phyloP scores from a whole-genome alignment of 2,113 vertebrate species.

The Neomonachus schauinslandi region DNA sequence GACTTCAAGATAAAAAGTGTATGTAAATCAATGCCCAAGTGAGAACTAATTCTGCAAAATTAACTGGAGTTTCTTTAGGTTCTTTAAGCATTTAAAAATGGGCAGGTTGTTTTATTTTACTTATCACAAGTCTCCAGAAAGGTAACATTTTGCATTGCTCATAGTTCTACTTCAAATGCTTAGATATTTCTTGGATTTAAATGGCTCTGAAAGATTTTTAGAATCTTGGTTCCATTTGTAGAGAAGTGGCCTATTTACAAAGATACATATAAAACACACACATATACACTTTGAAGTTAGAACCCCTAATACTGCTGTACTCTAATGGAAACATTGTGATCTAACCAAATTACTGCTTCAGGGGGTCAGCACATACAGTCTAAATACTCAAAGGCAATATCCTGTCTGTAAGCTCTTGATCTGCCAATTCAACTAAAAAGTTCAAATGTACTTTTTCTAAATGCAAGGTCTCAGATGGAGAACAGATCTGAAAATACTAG shows the following conservation, averaged over 20 bases:
- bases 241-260: constrained; percentile 44
- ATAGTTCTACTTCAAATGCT: constrained; percentile 62
- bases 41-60: constrained; percentile 47
- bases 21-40: constrained; percentile 17
- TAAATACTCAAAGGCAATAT: constrained; percentile 60
- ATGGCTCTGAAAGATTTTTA: constrained; percentile 35
- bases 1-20: constrained; percentile 31
- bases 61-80: constrained; percentile 27
- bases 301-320: constrained; percentile 37
- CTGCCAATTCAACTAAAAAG: constrained; percentile 66
- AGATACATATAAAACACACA: constrained; percentile 37
- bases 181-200: constrained; percentile 58
- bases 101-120: constrained; percentile 33
- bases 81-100: constrained; percentile 1
- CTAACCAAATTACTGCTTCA: constrained; percentile 24
- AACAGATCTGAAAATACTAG: constrained; percentile 63
- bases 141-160: constrained; percentile 36
- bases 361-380: constrained; percentile 17
- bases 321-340: constrained; percentile 30
- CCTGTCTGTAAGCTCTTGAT: constrained; percentile 50
- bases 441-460: constrained; percentile 63
- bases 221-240: constrained; percentile 44
- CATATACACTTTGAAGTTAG: constrained; percentile 60
- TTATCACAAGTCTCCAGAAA: constrained; percentile 57
- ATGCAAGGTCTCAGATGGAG: constrained; percentile 55